Percentiles rank a stretch among this genome's conserved stretches.
These are phyloP conservation scores for Uropetala carovei DNA, from an alignment of 2,888 invertebrate genomes.

Conservation along the genomic window DNA sequence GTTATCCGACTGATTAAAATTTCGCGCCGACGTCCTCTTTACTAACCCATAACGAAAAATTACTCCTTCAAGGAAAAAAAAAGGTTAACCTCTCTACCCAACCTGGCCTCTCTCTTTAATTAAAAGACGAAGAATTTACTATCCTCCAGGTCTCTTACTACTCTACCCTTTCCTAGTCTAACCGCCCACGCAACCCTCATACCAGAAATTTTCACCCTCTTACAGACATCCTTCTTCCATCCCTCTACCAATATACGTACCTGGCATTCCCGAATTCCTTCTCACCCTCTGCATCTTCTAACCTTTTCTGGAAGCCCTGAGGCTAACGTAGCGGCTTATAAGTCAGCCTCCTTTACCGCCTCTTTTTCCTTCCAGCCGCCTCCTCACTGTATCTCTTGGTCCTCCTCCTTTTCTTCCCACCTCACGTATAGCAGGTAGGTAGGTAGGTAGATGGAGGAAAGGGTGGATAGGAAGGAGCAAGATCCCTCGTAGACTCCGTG, in stretches of 20 bases:
- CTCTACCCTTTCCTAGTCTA: not conserved
- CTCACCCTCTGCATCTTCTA: not conserved
- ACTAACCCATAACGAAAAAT: not conserved
- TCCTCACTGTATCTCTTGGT: not conserved
- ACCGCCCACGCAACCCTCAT: too few species aligned
- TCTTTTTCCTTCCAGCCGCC: not conserved
- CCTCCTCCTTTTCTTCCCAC: too few species aligned
- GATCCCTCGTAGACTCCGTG: not conserved
- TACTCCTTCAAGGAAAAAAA: not conserved
- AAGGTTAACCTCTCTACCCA: too few species aligned
- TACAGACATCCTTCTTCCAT: too few species aligned
- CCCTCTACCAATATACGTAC: too few species aligned
- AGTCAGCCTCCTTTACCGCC: not conserved
- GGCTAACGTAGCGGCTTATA: not conserved
- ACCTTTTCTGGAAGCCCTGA: not conserved
- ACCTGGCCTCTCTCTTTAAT: not conserved
- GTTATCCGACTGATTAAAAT: constrained; percentile 16
- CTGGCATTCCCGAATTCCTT: not conserved
- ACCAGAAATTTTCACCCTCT: too few species aligned
- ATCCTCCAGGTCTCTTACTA: not conserved
- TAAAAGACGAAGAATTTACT: constrained; percentile 7
- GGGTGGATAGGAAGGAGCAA: too few species aligned
- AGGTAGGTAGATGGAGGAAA: not conserved
- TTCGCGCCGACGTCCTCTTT: not conserved
- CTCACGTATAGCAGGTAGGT: not conserved